Conservation (phyloP, 2,888 invertebrate species). For the Limnephilus rhombicus region DNA sequence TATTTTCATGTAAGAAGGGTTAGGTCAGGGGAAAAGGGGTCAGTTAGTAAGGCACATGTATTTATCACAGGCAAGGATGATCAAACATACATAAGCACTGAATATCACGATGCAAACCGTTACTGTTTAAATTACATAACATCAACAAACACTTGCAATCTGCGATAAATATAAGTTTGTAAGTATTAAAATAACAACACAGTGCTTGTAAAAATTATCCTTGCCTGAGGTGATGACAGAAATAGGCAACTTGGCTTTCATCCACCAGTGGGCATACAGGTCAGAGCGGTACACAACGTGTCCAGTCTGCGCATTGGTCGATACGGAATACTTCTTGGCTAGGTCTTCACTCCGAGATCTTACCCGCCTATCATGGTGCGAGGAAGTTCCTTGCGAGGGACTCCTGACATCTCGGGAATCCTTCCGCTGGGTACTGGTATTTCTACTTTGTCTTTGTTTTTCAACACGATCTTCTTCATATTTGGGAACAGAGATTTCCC, state of each 20-base stretch:
- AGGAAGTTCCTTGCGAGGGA: conserved; percentile 51
- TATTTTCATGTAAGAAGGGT: conserved; percentile 32
- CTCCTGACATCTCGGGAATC: conserved; percentile 62
- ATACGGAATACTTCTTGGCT: conserved; percentile 74
- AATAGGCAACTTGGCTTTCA: conserved; percentile 89
- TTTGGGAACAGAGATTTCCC: conserved; percentile 69
- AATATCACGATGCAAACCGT: conserved; percentile 67
- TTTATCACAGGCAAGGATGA: conserved; percentile 78
- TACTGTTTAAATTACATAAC: conserved; percentile 54
- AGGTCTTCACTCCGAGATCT: conserved; percentile 76
- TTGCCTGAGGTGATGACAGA: conserved; percentile 80
- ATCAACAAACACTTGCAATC: conserved; percentile 53
- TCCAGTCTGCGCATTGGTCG: conserved; percentile 73
- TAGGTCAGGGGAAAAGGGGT: conserved; percentile 44
- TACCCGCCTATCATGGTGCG: conserved; percentile 70
- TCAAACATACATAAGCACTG: conserved; percentile 79
- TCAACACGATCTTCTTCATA: conserved; percentile 67
- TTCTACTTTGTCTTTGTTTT: conserved; percentile 70
- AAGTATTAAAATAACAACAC: conserved; percentile 58
- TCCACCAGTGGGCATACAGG: conserved; percentile 95
- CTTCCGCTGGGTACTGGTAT: conserved; percentile 12
- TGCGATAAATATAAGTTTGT: conserved; percentile 36
- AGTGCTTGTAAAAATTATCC: conserved; percentile 72
- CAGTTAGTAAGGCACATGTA: conserved; percentile 70
- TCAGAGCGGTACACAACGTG: conserved; percentile 87